These are phyloP conservation scores for Congeria kusceri DNA, from an alignment of 2,888 invertebrate genomes.

Conservation along the genomic window DNA sequence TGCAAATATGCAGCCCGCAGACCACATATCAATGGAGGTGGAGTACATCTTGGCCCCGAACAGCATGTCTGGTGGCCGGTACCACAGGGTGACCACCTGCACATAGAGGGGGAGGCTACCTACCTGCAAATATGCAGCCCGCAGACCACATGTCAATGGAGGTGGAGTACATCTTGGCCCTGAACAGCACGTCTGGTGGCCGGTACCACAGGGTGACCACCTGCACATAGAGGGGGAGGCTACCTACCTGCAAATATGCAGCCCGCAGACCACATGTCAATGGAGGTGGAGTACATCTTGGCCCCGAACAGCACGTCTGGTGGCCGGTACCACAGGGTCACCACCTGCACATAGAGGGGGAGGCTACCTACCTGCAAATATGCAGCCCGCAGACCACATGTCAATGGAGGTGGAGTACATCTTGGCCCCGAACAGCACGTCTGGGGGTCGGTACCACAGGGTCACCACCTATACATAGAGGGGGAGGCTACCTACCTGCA, in stretches of 20 bases:
- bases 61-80: conserved; percentile 98
- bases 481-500: conserved; percentile 90
- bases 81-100: conserved; percentile 99
- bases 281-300: conserved; percentile 98
- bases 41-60: conserved; percentile 99
- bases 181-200: conserved; percentile 99
- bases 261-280: conserved; percentile 99
- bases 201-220: conserved; percentile 99
- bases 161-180: conserved; percentile 99
- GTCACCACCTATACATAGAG: conserved; percentile 89
- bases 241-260: conserved; percentile 98
- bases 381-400: conserved; percentile 99
- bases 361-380: conserved; percentile 96
- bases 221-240: too few relatives aligned
- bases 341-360: too few relatives aligned
- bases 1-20: conserved; percentile 99
- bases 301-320: conserved; percentile 99
- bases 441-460: conserved; percentile 99
- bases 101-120: too few relatives aligned
- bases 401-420: conserved; percentile 99
- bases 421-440: conserved; percentile 99
- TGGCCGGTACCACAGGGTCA: conserved; percentile 99
- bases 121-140: conserved; percentile 98
- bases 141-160: conserved; percentile 99
- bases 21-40: conserved; percentile 99